Evolutionary conservation across 2,797 vertebrate species (phyloP), one percentile per base, ranked within the genome.

Genomic region (Sarcoramphus papa): DNA sequence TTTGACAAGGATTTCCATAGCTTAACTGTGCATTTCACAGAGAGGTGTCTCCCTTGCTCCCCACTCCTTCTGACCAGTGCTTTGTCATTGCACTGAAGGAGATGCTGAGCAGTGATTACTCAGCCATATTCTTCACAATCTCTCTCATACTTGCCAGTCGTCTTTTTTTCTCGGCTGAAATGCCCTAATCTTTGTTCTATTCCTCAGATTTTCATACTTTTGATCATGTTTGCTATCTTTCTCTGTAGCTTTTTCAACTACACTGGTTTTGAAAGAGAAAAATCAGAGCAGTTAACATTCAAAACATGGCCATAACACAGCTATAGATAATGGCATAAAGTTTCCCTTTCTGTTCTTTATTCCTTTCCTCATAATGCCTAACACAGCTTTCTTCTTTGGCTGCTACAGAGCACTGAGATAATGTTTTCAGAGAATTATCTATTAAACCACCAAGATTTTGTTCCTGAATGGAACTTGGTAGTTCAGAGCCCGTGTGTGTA

Each of bases 1-100:
- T 81, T 62, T 65, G 31, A 74, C 0, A 2, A 85, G 16, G 14
- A 88, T 68, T 86, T 85, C n/a, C 13, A 25, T 17, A 35, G 17
- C 14, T 67, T 50, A 50, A 50, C n/a, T 12, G 31, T 0, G 2
- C 0, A 7, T 88, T 72, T 64, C 7, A 40, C 7, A 5, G 10
- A 62, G 7, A 67, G 3, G 1, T 64, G 7, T 25, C 11, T 85
- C 17, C 19, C 40, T 35, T 53, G 23, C 10, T 79, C 10, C 20
- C 43, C 28, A 4, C 13, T 70, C 16, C 22, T 60, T 37, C n/a
- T 47, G 37, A 68, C 24, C 0, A 0, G 5, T 54, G 17, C 7
- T 80, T 86, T 74, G 16, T 20, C 31, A 56, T 18, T 33, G 22
- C 6, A 51, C 27, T 77, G 43, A 60, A 79, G 25, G 56, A 80